Evolutionary conservation across 2,888 invertebrate genomes (phyloP).

Genomic region (Lithophane semibrunnea): DNA sequence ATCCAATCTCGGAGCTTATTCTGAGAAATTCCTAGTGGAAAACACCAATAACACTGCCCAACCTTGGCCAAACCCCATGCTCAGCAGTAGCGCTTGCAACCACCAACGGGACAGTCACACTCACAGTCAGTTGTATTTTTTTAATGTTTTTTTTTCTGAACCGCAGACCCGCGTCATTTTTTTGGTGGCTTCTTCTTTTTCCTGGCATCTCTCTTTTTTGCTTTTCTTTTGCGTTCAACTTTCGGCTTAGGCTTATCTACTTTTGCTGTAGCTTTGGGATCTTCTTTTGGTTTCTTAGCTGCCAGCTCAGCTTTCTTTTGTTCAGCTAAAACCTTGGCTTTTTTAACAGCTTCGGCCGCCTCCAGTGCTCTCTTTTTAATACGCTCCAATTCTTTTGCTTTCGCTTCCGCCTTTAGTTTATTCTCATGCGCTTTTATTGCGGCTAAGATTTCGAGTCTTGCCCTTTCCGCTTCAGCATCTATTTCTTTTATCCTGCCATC

Average conservation of each 20-base stretch:
- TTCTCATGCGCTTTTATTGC: slow-evolving; percentile 73
- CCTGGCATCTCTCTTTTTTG: neutral
- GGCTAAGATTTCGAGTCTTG: slow-evolving; percentile 70
- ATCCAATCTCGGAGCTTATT: neutral
- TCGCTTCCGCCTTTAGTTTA: slow-evolving; percentile 73
- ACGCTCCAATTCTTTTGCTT: slow-evolving; percentile 66
- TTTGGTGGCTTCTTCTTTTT: neutral
- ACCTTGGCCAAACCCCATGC: no score
- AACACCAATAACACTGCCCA: neutral
- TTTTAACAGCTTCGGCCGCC: slow-evolving; percentile 65
- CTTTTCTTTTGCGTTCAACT: neutral
- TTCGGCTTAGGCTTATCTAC: neutral
- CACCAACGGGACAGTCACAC: neutral
- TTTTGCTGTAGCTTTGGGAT: slow-evolving; percentile 18
- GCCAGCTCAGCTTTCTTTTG: slow-evolving; percentile 58
- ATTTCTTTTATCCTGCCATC: slow-evolving; percentile 72
- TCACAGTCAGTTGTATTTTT: neutral
- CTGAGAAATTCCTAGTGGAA: neutral
- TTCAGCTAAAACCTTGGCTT: slow-evolving; percentile 29
- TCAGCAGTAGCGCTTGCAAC: neutral
- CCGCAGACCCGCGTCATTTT: no score
- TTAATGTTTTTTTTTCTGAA: neutral
- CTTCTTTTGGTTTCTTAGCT: slow-evolving; percentile 38
- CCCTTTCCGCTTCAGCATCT: slow-evolving; percentile 71
- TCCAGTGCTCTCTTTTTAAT: slow-evolving; percentile 62